These are phyloP conservation scores for Brachionichthys hirsutus DNA, from an alignment of 2,113 vertebrate genomes.

Conservation along the genomic window DNA sequence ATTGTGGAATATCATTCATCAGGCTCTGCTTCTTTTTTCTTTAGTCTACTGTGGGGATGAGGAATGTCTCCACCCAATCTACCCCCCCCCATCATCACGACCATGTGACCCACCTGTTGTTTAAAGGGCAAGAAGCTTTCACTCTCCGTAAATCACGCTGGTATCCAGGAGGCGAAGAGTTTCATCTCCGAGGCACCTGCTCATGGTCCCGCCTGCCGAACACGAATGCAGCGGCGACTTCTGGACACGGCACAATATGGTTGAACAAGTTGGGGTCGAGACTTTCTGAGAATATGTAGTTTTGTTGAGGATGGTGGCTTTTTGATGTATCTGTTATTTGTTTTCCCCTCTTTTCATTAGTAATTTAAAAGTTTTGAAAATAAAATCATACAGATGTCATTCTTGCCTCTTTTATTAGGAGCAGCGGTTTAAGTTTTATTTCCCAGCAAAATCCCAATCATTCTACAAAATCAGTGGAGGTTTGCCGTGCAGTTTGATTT, in stretches of 20 bases:
- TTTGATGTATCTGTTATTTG: constrained; percentile 13
- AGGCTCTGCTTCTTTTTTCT: constrained; percentile 6
- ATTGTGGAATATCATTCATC: too few species aligned
- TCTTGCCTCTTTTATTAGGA: background rate
- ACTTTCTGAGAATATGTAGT: background rate
- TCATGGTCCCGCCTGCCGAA: too few species aligned
- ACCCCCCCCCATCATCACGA: constrained; percentile 3
- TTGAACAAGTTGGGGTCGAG: constrained; percentile 9
- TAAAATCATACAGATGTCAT: constrained; percentile 29
- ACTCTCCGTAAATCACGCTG: constrained; percentile 1
- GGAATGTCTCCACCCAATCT: constrained; percentile 7
- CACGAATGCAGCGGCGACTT: too few species aligned
- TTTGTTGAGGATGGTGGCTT: background rate
- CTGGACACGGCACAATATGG: constrained; percentile 2
- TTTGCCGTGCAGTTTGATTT: too few species aligned
- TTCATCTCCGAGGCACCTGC: too few species aligned
- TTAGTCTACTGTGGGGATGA: constrained; percentile 81
- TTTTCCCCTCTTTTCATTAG: constrained; percentile 44
- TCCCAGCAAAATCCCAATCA: too few species aligned
- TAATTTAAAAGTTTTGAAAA: constrained; percentile 62
- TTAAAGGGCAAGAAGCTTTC: constrained; percentile 15
- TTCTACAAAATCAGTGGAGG: too few species aligned
- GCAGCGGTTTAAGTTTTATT: too few species aligned
- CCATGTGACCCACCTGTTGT: constrained; percentile 22
- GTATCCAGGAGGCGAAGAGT: background rate